Percentiles rank a stretch among this genome's conserved stretches.
Conservation (phyloP, 2,888 invertebrate genomes). For the Clanis bilineata region DNA sequence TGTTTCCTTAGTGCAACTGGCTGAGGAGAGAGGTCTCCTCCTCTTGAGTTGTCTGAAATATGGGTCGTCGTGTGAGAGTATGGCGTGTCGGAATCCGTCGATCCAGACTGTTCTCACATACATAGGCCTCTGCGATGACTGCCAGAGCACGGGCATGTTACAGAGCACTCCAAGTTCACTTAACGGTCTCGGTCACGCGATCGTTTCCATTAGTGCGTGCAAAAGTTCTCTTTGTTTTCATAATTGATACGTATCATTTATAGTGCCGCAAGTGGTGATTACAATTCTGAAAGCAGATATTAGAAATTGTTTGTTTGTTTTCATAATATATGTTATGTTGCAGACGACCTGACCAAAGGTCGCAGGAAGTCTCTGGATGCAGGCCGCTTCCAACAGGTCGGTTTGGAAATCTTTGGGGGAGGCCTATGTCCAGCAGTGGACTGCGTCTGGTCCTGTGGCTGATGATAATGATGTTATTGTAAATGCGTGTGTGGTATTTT, state of each 20-base stretch:
- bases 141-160: conserved; percentile 84
- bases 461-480: no score
- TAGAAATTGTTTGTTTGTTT: conserved; percentile 21
- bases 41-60: conserved; percentile 54
- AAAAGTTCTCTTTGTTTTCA: conserved; percentile 46
- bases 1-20: conserved; percentile 40
- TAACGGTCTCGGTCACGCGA: conserved; percentile 55
- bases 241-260: conserved; percentile 54
- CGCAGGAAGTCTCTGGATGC: no score
- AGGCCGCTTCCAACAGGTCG: no score
- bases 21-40: conserved; percentile 63
- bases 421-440: no score
- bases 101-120: conserved; percentile 87
- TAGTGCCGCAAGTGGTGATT: conserved; percentile 23
- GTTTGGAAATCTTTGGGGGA: no score
- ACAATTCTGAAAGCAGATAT: conserved; percentile 43
- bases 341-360: no score
- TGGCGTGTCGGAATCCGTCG: conserved; percentile 86
- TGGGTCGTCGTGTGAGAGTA: conserved; percentile 85
- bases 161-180: conserved; percentile 34
- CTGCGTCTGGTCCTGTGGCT: no score
- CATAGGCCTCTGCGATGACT: conserved; percentile 83
- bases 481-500: no score
- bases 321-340: background rate
- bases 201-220: conserved; percentile 42